Percentiles rank a stretch among this genome's conserved stretches.
These are phyloP conservation scores for Vombatus ursinus DNA, from an alignment of 2,113 vertebrate genomes.

Conservation along the genomic window DNA sequence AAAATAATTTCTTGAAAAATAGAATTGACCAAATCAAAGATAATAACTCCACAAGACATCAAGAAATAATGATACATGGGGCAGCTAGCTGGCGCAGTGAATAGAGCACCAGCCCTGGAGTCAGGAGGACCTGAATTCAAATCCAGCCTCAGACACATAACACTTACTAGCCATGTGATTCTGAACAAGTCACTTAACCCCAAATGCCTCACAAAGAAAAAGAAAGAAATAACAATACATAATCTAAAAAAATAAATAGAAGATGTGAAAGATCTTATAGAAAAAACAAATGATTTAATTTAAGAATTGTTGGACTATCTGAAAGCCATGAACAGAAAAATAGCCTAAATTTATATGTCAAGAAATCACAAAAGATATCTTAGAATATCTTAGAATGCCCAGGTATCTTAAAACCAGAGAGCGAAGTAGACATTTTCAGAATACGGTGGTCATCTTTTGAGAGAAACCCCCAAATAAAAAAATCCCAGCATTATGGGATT, in stretches of 20 bases:
- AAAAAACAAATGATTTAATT: not conserved
- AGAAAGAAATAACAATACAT: no score
- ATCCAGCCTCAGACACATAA: no score
- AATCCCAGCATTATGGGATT: not conserved
- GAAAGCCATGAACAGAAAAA: not conserved
- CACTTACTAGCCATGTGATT: no score
- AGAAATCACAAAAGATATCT: not conserved
- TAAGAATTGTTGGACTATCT: not conserved
- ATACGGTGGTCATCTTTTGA: not conserved
- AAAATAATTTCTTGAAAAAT: not conserved
- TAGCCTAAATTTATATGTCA: not conserved
- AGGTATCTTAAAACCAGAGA: not conserved
- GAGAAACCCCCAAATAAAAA: not conserved
- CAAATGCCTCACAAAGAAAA: no score
- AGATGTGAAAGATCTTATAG: not conserved
- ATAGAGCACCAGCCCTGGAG: no score
- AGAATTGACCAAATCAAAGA: not conserved
- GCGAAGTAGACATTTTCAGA: not conserved
- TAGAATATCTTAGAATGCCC: no score
- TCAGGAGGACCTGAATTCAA: no score
- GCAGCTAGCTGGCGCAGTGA: no score
- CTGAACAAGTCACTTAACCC: no score
- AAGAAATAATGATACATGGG: no score
- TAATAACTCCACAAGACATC: no score
- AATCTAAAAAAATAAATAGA: no score